Evolutionary conservation across 2,113 vertebrate species (phyloP), one percentile per base, ranked within the genome.

Genomic region (Osmerus eperlanus): DNA sequence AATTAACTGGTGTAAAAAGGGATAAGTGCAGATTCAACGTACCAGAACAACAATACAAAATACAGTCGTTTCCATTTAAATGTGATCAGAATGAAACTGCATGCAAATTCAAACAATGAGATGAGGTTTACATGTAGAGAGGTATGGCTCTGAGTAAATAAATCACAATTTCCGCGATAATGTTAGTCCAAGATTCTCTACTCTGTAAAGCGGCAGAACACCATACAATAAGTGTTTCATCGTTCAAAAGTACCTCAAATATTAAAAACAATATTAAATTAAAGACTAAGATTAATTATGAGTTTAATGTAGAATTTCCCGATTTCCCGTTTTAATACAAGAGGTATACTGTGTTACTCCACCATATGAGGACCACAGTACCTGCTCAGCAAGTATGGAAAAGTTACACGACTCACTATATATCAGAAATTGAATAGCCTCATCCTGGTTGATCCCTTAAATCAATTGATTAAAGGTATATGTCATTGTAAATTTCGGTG

Each of bases 31-130:
- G 80, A 85, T 80, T 86, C 61, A 82, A 72, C 85, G 80, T 85
- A 75, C 71, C 79, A 84, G 81, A 86, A 89, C 77, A 78, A 84
- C 74, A 85, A 86, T 82, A 84, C 78, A 90, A 87, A 85, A 88
- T 71, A 81, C 84, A 84, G 76, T 82, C 76, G 84, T 78, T 81
- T 74, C 78, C 77, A 80, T 76, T 76, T 81, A 67, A 11, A 75
- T 83, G 74, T 80, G 86, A 81, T 74, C 77, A 84, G 84, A 83
- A 84, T 84, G 84, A 77, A 85, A 84, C 84, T 1, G 83, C 89
- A 90, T 91, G 88, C 89, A 90, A 90, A 36, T 60, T n/a, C 13
- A 76, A 91, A 89, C 70, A 84, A 86, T 85, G 81, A 82, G 65
- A 79, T 88, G 79, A 85, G 60, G 71, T 86, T 86, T 85, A 87